phyloP scores from a whole-genome alignment of 2,888 invertebrate species.

The Mamestra brassicae region DNA sequence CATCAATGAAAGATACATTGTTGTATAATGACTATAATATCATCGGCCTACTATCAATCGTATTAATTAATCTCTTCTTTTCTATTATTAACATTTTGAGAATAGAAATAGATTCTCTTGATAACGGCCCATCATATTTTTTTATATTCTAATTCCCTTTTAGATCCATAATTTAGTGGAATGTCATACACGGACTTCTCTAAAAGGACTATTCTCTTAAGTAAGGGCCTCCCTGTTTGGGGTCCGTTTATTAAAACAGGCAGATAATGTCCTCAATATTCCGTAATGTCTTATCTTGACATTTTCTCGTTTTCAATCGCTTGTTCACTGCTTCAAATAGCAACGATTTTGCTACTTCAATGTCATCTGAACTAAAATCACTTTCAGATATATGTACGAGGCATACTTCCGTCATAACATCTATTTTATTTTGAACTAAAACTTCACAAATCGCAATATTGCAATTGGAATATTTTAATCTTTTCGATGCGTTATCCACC shows the following conservation, averaged over 20 bases:
- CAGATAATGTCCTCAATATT: slow-evolving; percentile 6
- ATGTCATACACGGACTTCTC: slow-evolving; percentile 1
- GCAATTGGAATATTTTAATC: slow-evolving; percentile 1
- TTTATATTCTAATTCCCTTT: neutral
- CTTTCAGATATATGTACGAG: slow-evolving; percentile 35
- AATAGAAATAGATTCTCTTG: neutral
- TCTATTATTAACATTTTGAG: slow-evolving; percentile 2
- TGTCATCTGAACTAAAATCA: slow-evolving; percentile 17
- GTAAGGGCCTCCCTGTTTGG: neutral
- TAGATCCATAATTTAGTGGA: neutral
- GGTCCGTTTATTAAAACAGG: slow-evolving; percentile 1
- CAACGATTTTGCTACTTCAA: slow-evolving; percentile 6
- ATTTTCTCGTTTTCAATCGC: neutral
- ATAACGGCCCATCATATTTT: neutral
- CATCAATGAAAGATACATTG: neutral
- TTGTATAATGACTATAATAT: neutral
- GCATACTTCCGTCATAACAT: slow-evolving; percentile 17
- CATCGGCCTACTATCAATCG: slow-evolving; percentile 1
- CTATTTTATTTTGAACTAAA: slow-evolving; percentile 9
- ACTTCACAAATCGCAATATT: slow-evolving; percentile 3
- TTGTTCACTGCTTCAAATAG: slow-evolving; percentile 9
- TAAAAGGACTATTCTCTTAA: neutral
- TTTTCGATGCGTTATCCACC: slow-evolving; percentile 3
- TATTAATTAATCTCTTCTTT: slow-evolving; percentile 5
- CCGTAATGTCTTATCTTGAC: slow-evolving; percentile 1